Percentiles rank a stretch among this genome's conserved stretches.
These are phyloP conservation scores for Clupea harengus DNA, from an alignment of 2,113 vertebrate species.

Conservation along the genomic window DNA sequence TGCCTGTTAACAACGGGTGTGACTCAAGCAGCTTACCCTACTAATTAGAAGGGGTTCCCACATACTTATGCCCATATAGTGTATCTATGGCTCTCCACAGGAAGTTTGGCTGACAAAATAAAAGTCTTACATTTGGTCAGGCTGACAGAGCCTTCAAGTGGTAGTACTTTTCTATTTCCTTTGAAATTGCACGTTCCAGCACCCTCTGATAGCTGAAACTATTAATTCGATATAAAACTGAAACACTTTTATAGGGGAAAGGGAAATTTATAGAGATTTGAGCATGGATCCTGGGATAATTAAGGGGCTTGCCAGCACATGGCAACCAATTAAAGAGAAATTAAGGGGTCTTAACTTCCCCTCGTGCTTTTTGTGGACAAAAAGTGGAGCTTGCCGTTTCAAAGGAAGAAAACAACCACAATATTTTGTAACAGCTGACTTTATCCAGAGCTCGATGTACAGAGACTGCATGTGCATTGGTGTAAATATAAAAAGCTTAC, in stretches of 20 bases:
- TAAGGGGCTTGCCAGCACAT: neutral
- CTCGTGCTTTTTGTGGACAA: neutral
- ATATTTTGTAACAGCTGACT: neutral
- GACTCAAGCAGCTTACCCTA: neutral
- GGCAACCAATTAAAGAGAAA: neutral
- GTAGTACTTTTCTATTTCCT: neutral
- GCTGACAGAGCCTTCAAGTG: neutral
- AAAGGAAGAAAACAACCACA: neutral
- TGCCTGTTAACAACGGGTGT: neutral
- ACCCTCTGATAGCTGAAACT: neutral
- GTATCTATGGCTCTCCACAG: neutral
- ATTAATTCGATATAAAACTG: neutral
- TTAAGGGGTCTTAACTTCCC: neutral
- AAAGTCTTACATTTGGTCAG: neutral
- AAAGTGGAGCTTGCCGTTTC: neutral
- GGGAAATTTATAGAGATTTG: neutral
- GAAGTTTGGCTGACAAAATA: neutral
- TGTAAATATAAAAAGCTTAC: constrained; percentile 57
- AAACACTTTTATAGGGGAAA: neutral
- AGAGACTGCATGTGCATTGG: neutral
- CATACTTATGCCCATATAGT: neutral
- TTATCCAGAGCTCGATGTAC: neutral
- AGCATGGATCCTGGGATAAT: neutral
- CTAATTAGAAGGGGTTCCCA: neutral
- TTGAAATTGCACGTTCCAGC: neutral